Percentiles rank a stretch among this genome's conserved stretches.
Evolutionary conservation across 2,888 invertebrate species (phyloP).

Genomic region (Lingula anatina): DNA sequence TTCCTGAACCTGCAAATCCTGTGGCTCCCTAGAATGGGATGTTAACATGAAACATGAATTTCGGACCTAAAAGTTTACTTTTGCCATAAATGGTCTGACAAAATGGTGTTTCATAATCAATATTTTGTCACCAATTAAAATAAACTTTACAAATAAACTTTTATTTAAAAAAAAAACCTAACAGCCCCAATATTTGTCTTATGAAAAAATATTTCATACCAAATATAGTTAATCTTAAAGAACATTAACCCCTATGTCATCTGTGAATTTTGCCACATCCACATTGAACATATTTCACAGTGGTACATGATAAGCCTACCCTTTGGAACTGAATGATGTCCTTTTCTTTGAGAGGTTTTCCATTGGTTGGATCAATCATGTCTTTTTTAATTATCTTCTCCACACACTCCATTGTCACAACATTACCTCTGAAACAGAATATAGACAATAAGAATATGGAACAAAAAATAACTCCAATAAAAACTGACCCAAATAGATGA

Average conservation of each 20-base stretch:
- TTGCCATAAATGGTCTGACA: not conserved
- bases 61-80: not conserved
- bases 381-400: conserved; percentile 95
- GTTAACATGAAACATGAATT: not conserved
- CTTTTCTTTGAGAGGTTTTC: conserved; percentile 71
- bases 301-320: no score
- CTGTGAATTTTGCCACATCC: no score
- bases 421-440: conserved; percentile 81
- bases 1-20: conserved; percentile 84
- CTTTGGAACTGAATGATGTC: conserved; percentile 90
- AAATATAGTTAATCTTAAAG: no score
- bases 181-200: no score
- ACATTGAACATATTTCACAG: no score
- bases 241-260: no score
- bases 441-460: not conserved
- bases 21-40: conserved; percentile 76
- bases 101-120: no score
- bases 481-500: no score
- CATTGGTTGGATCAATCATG: conserved; percentile 90
- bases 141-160: not conserved
- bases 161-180: not conserved
- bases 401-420: conserved; percentile 92
- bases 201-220: no score
- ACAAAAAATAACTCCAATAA: not conserved
- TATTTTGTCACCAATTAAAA: no score